Conservation (phyloP, 2,888 invertebrate genomes). For the Xylophagus ater region DNA sequence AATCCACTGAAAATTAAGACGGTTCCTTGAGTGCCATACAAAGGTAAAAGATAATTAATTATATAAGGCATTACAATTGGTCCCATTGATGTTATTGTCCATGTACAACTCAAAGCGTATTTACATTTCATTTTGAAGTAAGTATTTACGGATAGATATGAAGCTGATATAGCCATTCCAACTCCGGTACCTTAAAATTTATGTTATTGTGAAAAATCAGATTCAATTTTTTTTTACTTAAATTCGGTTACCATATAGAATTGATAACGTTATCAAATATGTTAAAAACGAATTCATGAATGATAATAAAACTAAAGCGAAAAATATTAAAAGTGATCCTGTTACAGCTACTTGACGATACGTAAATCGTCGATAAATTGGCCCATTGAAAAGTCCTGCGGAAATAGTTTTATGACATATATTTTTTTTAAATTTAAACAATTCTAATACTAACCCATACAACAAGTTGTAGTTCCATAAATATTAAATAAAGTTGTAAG, state of each 20-base stretch:
- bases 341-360: conserved; percentile 55
- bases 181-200: conserved; percentile 36
- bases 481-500: conserved; percentile 61
- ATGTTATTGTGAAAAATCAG: too few relatives aligned
- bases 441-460: conserved; percentile 49
- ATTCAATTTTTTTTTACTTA: too few relatives aligned
- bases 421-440: too few relatives aligned
- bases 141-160: conserved; percentile 59
- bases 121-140: conserved; percentile 60
- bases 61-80: conserved; percentile 62
- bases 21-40: conserved; percentile 51
- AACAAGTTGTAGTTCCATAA: conserved; percentile 56
- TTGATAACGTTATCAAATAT: conserved; percentile 53
- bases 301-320: conserved; percentile 49
- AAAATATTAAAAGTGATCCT: conserved; percentile 48
- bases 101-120: conserved; percentile 58
- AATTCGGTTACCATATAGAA: conserved; percentile 55
- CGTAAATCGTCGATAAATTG: conserved; percentile 53
- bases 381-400: conserved; percentile 58
- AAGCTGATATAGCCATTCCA: conserved; percentile 56
- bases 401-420: conserved; percentile 17
- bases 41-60: conserved; percentile 50
- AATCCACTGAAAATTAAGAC: conserved; percentile 51
- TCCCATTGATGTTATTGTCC: conserved; percentile 60
- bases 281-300: conserved; percentile 51